These are phyloP conservation scores for Calephelis virginiensis DNA, from an alignment of 1,140 invertebrate species.

Conservation along the genomic window DNA sequence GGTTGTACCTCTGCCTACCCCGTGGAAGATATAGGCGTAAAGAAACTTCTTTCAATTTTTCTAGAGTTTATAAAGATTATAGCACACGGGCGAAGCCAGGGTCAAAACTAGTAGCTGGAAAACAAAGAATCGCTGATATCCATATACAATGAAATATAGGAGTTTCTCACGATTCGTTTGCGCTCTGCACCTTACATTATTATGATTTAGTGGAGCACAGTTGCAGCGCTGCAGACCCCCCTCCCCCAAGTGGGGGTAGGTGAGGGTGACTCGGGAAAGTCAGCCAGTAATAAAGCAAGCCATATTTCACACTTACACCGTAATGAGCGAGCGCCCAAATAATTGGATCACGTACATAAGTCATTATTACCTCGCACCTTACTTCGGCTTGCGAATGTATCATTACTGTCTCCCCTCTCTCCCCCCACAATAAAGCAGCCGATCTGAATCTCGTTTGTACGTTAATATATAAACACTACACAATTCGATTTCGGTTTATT, in stretches of 20 bases:
- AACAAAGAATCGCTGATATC: not conserved
- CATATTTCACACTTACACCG: slow-evolving; percentile 79
- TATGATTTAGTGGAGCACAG: slow-evolving; percentile 66
- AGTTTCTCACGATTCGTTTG: slow-evolving; percentile 27
- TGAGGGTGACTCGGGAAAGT: slow-evolving; percentile 34
- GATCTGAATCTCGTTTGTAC: slow-evolving; percentile 8
- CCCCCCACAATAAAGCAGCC: slow-evolving; percentile 12
- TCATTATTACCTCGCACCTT: slow-evolving; percentile 78
- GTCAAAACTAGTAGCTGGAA: not conserved
- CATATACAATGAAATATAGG: slow-evolving; percentile 2
- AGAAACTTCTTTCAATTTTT: too few relatives aligned
- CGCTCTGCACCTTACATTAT: slow-evolving; percentile 65
- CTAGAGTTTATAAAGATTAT: too few relatives aligned
- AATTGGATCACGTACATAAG: slow-evolving; percentile 80
- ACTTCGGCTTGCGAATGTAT: slow-evolving; percentile 68
- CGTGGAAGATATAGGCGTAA: too few relatives aligned
- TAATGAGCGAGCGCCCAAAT: slow-evolving; percentile 79
- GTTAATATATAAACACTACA: not conserved
- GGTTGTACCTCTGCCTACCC: too few relatives aligned
- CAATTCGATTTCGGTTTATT: not conserved
- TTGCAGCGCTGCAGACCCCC: slow-evolving; percentile 58
- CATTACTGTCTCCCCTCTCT: slow-evolving; percentile 54
- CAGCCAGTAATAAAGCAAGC: slow-evolving; percentile 71
- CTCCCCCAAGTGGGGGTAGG: slow-evolving; percentile 25
- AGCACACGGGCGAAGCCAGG: too few relatives aligned